A percentile compares a stretch with the other conserved stretches of the same genome.
These are phyloP conservation scores for Drosophila punjabiensis DNA, from an alignment of 1,140 invertebrate genomes.

Conservation along the genomic window DNA sequence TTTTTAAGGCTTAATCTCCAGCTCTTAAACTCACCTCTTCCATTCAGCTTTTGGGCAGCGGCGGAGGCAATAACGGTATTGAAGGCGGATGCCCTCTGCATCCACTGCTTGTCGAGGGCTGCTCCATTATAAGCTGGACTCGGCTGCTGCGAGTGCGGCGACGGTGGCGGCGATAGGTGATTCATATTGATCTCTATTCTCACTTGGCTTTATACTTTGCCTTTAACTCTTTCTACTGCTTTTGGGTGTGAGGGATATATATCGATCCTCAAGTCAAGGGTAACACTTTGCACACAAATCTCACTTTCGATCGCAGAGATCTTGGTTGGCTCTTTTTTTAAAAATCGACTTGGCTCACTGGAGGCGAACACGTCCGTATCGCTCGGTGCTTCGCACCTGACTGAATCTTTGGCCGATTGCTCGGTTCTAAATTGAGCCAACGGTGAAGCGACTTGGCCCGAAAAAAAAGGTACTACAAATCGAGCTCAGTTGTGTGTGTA, in stretches of 20 bases:
- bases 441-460: conserved; percentile 71
- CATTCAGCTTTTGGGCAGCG: conserved; percentile 81
- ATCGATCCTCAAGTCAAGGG: background rate
- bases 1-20: background rate
- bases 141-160: conserved; percentile 81
- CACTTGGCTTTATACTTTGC: conserved; percentile 24
- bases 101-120: conserved; percentile 78
- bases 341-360: conserved; percentile 27
- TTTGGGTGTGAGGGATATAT: background rate
- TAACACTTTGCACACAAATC: conserved; percentile 41
- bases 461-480: conserved; percentile 60
- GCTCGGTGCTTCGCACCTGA: conserved; percentile 85
- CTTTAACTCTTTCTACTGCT: conserved; percentile 5
- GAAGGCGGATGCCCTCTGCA: conserved; percentile 82
- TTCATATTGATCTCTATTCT: conserved; percentile 67
- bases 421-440: conserved; percentile 82
- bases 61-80: conserved; percentile 81
- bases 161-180: conserved; percentile 83
- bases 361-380: conserved; percentile 82
- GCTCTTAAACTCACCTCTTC: conserved; percentile 63
- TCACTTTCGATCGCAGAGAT: conserved; percentile 45
- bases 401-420: conserved; percentile 83
- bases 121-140: conserved; percentile 68
- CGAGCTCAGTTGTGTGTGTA: conserved; percentile 48
- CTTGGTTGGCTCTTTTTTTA: conserved; percentile 4